phyloP scores from a whole-genome alignment of 2,113 vertebrate species.

The Bubo scandiacus region DNA sequence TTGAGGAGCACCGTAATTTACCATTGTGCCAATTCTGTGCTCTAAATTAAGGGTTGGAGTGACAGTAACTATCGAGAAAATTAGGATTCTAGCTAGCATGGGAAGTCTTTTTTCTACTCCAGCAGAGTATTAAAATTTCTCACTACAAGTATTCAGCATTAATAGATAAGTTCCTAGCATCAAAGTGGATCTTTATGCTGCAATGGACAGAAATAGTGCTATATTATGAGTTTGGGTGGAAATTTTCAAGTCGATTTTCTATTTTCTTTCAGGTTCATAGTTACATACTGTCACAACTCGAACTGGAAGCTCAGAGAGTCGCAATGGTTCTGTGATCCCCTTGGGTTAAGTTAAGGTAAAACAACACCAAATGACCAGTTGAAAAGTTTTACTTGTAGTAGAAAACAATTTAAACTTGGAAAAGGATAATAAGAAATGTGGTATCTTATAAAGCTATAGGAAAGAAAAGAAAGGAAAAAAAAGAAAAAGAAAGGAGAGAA shows the following conservation, averaged over 20 bases:
- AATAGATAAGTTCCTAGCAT: conserved; percentile 53
- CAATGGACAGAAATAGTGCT: neutral
- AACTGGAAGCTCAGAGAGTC: too few species aligned
- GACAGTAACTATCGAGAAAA: conserved; percentile 53
- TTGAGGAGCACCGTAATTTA: conserved; percentile 26
- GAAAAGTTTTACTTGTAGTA: too few species aligned
- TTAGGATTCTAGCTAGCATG: neutral
- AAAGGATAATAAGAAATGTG: too few species aligned
- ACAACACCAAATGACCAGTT: too few species aligned
- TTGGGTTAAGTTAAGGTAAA: too few species aligned
- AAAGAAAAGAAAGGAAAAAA: too few species aligned
- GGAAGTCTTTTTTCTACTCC: conserved; percentile 33
- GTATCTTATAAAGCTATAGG: too few species aligned
- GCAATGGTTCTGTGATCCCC: too few species aligned
- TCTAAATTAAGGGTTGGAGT: conserved; percentile 67
- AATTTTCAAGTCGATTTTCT: conserved; percentile 20
- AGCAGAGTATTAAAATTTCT: conserved; percentile 42
- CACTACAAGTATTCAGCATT: neutral
- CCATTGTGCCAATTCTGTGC: neutral
- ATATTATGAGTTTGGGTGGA: neutral
- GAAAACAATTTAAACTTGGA: too few species aligned
- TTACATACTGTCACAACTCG: neutral
- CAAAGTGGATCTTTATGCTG: neutral
- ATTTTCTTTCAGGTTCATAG: conserved; percentile 24
- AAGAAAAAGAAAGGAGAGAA: too few species aligned